phyloP scores from a whole-genome alignment of 2,113 vertebrate species.

The Tachycineta bicolor region DNA sequence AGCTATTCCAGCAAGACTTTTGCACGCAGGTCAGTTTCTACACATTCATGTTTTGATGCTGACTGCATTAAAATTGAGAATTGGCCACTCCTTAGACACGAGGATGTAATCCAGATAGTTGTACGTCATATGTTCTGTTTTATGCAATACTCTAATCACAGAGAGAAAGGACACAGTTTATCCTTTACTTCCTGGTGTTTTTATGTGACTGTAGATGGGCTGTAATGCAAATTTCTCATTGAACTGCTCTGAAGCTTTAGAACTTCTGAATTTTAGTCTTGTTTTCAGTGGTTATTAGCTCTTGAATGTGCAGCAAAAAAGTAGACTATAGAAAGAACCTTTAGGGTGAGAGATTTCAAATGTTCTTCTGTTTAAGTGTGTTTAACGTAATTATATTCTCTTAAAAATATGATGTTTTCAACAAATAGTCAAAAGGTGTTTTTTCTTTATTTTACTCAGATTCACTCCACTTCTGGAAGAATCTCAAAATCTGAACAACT shows the following conservation, averaged over 20 bases:
- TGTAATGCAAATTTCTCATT: background rate
- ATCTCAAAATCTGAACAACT: background rate
- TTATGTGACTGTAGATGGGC: background rate
- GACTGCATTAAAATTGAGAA: background rate
- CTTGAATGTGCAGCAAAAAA: background rate
- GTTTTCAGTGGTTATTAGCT: background rate
- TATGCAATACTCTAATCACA: background rate
- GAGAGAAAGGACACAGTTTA: background rate
- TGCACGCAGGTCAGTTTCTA: background rate
- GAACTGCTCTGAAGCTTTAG: background rate
- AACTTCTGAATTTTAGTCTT: background rate
- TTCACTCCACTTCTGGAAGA: background rate
- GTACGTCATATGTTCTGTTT: background rate
- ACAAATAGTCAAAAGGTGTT: background rate
- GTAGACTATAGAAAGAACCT: background rate
- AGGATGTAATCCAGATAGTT: background rate
- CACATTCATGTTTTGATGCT: background rate
- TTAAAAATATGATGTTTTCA: background rate
- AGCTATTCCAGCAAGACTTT: background rate
- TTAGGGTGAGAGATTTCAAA: background rate
- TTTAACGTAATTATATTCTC: background rate
- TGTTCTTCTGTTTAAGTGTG: background rate
- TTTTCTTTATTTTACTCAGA: conserved; percentile 38
- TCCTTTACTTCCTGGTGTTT: background rate
- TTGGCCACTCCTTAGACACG: background rate